Percentiles rank a stretch among this genome's conserved stretches.
Conservation (phyloP, 1,140 invertebrate species). For the Drosophila willistoni region DNA sequence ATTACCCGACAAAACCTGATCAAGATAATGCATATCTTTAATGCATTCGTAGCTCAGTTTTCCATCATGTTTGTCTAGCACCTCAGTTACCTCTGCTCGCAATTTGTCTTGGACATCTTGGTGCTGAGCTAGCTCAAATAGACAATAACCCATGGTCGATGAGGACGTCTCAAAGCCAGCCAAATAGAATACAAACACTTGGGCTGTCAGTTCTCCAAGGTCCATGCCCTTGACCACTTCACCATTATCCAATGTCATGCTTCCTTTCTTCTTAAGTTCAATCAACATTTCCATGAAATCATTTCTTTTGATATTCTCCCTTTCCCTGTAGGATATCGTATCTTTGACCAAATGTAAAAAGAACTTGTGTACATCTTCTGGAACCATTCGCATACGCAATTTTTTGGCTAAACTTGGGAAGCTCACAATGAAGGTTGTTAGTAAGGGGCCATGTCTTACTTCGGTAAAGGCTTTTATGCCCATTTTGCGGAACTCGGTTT, state of each 20-base stretch:
- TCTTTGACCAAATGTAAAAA: conserved; percentile 83
- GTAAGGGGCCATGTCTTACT: conserved; percentile 29
- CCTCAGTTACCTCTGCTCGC: conserved; percentile 83
- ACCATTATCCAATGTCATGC: conserved; percentile 51
- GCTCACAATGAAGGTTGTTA: conserved; percentile 51
- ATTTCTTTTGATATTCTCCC: conserved; percentile 83
- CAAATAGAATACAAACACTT: conserved; percentile 86
- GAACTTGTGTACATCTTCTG: conserved; percentile 83
- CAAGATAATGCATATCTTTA: conserved; percentile 85
- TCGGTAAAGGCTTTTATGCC: conserved; percentile 59
- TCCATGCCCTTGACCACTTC: conserved; percentile 54
- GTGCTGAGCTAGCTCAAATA: conserved; percentile 84
- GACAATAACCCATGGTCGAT: conserved; percentile 82
- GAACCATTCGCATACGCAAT: conserved; percentile 44
- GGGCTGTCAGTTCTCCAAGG: conserved; percentile 82
- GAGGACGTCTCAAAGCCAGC: conserved; percentile 86
- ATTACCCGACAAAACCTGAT: conserved; percentile 84
- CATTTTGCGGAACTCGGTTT: conserved; percentile 83
- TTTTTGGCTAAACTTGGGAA: conserved; percentile 47
- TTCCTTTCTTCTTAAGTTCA: conserved; percentile 82
- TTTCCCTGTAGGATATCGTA: conserved; percentile 83
- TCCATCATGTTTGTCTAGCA: conserved; percentile 83
- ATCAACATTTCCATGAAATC: conserved; percentile 86
- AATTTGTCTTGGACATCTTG: conserved; percentile 83
- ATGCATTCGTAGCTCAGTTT: conserved; percentile 85